phyloP scores from a whole-genome alignment of 2,888 invertebrate species.

The Perithous albicinctus region DNA sequence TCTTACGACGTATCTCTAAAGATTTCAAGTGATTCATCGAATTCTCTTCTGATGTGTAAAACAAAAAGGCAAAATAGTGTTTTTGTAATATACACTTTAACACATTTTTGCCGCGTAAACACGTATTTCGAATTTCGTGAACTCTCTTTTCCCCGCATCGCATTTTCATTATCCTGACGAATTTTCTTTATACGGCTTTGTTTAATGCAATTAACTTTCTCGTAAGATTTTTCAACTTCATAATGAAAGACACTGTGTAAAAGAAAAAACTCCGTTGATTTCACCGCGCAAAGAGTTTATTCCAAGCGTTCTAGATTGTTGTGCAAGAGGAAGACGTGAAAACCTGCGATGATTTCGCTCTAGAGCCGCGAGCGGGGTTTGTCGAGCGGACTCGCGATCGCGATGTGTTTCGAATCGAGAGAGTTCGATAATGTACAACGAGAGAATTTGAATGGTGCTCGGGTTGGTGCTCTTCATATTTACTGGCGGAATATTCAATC shows the following conservation, averaged over 20 bases:
- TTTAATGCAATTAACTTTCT: too few relatives aligned
- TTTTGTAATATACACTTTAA: too few relatives aligned
- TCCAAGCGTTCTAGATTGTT: conserved; percentile 32
- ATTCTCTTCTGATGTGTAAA: neutral
- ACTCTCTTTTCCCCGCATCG: too few relatives aligned
- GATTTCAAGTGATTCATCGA: neutral
- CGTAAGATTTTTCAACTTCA: too few relatives aligned
- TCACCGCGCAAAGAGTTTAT: conserved; percentile 40
- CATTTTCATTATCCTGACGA: too few relatives aligned
- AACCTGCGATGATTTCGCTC: conserved; percentile 61
- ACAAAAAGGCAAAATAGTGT: neutral
- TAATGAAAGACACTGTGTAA: too few relatives aligned
- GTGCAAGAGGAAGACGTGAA: conserved; percentile 55
- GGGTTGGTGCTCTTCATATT: neutral
- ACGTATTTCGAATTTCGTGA: too few relatives aligned
- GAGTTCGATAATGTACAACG: conserved; percentile 44
- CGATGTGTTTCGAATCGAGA: conserved; percentile 63
- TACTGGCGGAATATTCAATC: neutral
- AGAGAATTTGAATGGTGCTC: conserved; percentile 33
- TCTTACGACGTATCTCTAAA: neutral
- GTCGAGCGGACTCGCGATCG: too few relatives aligned
- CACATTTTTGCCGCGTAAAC: neutral
- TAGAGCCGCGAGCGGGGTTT: too few relatives aligned
- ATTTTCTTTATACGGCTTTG: too few relatives aligned
- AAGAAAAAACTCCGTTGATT: conserved; percentile 43